Conservation (phyloP, 2,797 vertebrate genomes). For the Nannoperca obscura region DNA sequence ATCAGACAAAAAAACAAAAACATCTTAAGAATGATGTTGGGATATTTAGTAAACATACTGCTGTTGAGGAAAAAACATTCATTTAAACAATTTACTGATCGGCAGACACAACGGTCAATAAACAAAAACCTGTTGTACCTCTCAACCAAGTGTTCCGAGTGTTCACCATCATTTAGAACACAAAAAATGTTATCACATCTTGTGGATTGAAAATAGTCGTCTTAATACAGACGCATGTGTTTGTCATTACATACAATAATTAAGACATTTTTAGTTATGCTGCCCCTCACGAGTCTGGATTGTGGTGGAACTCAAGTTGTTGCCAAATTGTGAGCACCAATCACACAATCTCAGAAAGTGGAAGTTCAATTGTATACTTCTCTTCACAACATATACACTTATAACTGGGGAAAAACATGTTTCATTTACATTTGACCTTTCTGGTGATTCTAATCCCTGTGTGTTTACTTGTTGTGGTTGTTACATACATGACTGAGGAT, state of each 20-base stretch:
- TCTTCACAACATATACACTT: constrained; percentile 5
- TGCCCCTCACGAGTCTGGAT: constrained; percentile 10
- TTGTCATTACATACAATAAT: constrained; percentile 48
- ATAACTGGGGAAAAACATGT: not conserved
- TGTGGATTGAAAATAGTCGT: constrained; percentile 42
- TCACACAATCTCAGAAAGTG: constrained; percentile 1
- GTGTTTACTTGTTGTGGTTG: constrained; percentile 15
- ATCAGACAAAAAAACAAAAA: constrained; percentile 14
- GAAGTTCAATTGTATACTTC: constrained; percentile 7
- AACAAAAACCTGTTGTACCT: constrained; percentile 35
- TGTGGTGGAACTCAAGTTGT: constrained; percentile 6
- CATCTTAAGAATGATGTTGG: not conserved
- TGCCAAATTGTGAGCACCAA: constrained; percentile 26
- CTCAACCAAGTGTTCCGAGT: constrained; percentile 13
- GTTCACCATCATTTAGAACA: constrained; percentile 33
- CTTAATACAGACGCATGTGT: constrained; percentile 40
- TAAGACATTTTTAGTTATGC: constrained; percentile 46
- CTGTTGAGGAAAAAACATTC: constrained; percentile 20
- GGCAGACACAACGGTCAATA: constrained; percentile 31
- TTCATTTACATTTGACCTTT: not conserved
- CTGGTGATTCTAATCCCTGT: constrained; percentile 7
- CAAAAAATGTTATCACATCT: constrained; percentile 42
- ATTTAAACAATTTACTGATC: constrained; percentile 39
- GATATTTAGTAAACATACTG: constrained; percentile 15
- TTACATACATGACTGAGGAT: constrained; percentile 31